Conservation (phyloP, 2,797 vertebrate species). For the Argya squamiceps region DNA sequence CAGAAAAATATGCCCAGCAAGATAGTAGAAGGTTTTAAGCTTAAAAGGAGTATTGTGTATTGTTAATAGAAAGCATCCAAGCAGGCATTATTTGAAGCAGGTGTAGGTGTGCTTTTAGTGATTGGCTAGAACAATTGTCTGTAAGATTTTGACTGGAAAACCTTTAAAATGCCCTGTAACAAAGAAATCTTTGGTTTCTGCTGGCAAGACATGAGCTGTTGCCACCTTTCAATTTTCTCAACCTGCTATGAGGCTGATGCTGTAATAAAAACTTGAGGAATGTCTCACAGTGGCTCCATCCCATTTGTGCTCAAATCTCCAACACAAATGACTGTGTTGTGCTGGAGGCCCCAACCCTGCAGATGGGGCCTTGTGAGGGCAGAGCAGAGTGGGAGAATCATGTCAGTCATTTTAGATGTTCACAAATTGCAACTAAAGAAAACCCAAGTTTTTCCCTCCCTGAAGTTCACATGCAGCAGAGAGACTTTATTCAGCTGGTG, state of each 20-base stretch:
- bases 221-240: not conserved
- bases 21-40: not conserved
- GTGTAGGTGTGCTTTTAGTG: not conserved
- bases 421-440: not conserved
- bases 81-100: not conserved
- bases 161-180: not conserved
- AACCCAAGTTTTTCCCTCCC: not conserved
- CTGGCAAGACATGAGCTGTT: not conserved
- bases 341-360: not conserved
- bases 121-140: not conserved
- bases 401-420: not conserved
- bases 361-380: not conserved
- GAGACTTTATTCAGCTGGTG: not conserved
- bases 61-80: not conserved
- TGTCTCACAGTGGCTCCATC: not conserved
- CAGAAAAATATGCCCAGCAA: not conserved
- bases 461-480: not conserved
- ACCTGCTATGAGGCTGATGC: not conserved
- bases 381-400: not conserved
- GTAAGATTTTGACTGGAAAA: not conserved
- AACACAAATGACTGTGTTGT: accelerated
- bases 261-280: not conserved
- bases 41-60: not conserved
- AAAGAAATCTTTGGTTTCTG: not conserved
- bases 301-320: not conserved